Percentiles rank a stretch among this genome's conserved stretches.
These are phyloP conservation scores for Andrena haemorrhoa DNA, from an alignment of 2,888 invertebrate species.

Conservation along the genomic window DNA sequence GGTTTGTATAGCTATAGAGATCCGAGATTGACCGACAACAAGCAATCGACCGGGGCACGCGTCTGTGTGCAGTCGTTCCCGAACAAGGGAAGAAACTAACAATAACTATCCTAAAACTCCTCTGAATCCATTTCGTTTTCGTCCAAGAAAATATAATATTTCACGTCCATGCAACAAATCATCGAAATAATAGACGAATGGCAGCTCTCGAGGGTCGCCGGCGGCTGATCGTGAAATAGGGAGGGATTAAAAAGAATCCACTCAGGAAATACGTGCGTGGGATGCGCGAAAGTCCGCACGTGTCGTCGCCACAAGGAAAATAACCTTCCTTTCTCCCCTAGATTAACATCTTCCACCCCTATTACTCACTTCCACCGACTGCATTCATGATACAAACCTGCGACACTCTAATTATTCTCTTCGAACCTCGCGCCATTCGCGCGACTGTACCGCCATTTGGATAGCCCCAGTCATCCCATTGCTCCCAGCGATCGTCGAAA, in stretches of 20 bases:
- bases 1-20: too few species aligned
- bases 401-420: background rate
- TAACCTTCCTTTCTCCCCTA: background rate
- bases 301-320: conserved; percentile 17
- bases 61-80: too few species aligned
- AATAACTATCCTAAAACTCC: background rate
- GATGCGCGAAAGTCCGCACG: conserved; percentile 36
- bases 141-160: background rate
- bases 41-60: too few species aligned
- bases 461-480: background rate
- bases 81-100: too few species aligned
- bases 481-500: conserved; percentile 9
- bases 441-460: background rate
- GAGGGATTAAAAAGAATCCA: conserved; percentile 36
- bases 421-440: background rate
- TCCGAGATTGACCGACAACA: too few species aligned
- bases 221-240: conserved; percentile 36
- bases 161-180: conserved; percentile 43
- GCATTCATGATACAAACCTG: background rate
- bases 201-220: conserved; percentile 13
- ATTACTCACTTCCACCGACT: conserved; percentile 1
- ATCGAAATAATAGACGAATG: conserved; percentile 15
- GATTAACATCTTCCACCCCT: background rate
- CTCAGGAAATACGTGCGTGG: conserved; percentile 27
- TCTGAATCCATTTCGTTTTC: background rate